phyloP scores from a whole-genome alignment of 2,797 vertebrate species.

The Parauchenoglanis punctatus region DNA sequence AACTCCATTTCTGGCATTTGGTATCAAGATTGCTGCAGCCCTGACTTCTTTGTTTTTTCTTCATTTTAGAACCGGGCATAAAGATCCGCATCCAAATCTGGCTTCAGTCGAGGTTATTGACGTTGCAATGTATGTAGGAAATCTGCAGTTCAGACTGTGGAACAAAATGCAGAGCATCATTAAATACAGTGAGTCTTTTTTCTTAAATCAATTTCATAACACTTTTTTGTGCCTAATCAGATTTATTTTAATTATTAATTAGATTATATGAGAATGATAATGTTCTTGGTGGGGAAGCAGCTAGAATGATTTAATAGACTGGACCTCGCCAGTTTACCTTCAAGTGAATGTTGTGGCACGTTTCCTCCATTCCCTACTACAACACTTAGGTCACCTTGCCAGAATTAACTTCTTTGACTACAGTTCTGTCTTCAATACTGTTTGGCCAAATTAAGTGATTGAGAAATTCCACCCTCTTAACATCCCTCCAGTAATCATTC shows the following conservation, averaged over 20 bases:
- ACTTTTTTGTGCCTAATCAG: background rate
- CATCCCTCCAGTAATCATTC: background rate
- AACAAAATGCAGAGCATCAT: constrained; percentile 38
- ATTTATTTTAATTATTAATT: background rate
- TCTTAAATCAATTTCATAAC: background rate
- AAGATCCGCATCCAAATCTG: background rate
- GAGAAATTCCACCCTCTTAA: background rate
- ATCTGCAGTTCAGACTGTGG: constrained; percentile 42
- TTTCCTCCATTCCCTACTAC: background rate
- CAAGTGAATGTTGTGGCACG: background rate
- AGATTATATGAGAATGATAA: background rate
- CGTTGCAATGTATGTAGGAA: constrained; percentile 42
- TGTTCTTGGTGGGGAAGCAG: background rate
- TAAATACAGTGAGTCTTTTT: constrained; percentile 46
- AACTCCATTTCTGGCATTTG: background rate
- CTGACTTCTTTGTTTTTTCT: background rate
- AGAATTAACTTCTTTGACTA: background rate
- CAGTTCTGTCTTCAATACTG: background rate
- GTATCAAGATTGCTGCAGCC: background rate
- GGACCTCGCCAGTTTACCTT: background rate
- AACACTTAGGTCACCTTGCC: background rate
- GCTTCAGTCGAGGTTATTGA: constrained; percentile 12
- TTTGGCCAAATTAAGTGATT: background rate
- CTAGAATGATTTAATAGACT: background rate
- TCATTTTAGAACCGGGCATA: constrained; percentile 25